These are phyloP conservation scores for Moxostoma hubbsi DNA, from an alignment of 2,797 vertebrate species.

Conservation along the genomic window DNA sequence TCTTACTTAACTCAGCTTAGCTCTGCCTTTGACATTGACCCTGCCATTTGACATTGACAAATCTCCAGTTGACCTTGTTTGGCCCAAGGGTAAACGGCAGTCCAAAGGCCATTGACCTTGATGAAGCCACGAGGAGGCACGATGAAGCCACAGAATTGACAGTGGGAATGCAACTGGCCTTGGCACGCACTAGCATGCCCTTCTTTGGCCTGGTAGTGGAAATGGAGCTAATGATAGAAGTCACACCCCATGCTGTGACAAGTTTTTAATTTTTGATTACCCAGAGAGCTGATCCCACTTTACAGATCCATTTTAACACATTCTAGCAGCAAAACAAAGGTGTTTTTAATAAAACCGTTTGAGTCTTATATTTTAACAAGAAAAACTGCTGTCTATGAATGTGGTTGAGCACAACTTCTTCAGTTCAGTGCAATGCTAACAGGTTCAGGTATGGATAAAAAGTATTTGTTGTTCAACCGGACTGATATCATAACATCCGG, in stretches of 20 bases:
- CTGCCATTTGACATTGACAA: too few species aligned
- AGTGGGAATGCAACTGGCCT: too few species aligned
- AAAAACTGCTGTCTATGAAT: background rate
- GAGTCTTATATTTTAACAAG: background rate
- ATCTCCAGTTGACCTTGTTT: too few species aligned
- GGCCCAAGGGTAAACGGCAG: too few species aligned
- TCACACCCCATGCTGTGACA: constrained; percentile 27
- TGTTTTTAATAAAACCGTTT: constrained; percentile 1
- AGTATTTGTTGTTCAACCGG: background rate
- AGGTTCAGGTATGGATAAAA: background rate
- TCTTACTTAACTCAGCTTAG: too few species aligned
- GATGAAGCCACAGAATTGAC: too few species aligned
- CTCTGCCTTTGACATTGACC: too few species aligned
- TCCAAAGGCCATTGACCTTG: too few species aligned
- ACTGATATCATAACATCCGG: too few species aligned
- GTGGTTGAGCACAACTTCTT: background rate
- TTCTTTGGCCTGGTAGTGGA: too few species aligned
- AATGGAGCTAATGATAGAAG: background rate
- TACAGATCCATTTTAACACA: constrained; percentile 36
- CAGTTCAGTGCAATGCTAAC: constrained; percentile 2
- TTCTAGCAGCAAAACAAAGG: constrained; percentile 6
- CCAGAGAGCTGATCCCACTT: constrained; percentile 46
- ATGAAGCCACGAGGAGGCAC: too few species aligned
- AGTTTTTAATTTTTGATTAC: constrained; percentile 49
- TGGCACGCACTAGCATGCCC: too few species aligned